phyloP scores from a whole-genome alignment of 2,888 invertebrate species.

The Cylindroiulus punctatus region DNA sequence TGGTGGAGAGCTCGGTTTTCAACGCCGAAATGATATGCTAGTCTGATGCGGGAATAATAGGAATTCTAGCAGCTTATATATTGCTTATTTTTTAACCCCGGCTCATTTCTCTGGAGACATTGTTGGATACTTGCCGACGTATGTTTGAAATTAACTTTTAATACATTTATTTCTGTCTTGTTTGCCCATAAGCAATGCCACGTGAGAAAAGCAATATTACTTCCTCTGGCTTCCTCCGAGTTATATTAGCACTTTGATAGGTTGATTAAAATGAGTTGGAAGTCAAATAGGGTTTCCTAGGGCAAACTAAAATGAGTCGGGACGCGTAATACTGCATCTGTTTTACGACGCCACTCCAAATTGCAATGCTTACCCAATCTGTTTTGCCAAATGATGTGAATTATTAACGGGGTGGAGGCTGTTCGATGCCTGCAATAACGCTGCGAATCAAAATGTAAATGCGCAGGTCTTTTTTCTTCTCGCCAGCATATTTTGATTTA shows the following conservation, averaged over 20 bases:
- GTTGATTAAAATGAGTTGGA: constrained; percentile 26
- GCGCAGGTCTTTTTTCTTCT: neutral
- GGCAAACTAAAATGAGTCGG: constrained; percentile 9
- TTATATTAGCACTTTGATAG: constrained; percentile 32
- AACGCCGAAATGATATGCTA: neutral
- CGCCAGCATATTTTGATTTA: constrained; percentile 1
- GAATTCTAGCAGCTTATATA: constrained; percentile 26
- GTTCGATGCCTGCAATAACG: constrained; percentile 32
- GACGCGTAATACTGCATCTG: neutral
- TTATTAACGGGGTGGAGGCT: constrained; percentile 2
- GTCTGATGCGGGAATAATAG: constrained; percentile 13
- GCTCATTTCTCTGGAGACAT: constrained; percentile 23
- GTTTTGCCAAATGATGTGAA: constrained; percentile 32
- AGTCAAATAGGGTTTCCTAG: constrained; percentile 32
- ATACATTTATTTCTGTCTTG: constrained; percentile 26
- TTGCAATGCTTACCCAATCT: constrained; percentile 32
- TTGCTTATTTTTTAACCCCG: constrained; percentile 23
- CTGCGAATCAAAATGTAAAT: neutral
- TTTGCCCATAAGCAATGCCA: constrained; percentile 26
- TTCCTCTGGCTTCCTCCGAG: constrained; percentile 22
- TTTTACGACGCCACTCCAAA: constrained; percentile 19
- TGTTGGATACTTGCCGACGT: constrained; percentile 26
- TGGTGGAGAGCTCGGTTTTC: neutral
- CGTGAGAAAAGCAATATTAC: constrained; percentile 26
- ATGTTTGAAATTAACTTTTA: constrained; percentile 32